Evolutionary conservation across 2,113 vertebrate genomes (phyloP), one percentile per base, ranked within the genome.

Genomic region (Calypte anna): DNA sequence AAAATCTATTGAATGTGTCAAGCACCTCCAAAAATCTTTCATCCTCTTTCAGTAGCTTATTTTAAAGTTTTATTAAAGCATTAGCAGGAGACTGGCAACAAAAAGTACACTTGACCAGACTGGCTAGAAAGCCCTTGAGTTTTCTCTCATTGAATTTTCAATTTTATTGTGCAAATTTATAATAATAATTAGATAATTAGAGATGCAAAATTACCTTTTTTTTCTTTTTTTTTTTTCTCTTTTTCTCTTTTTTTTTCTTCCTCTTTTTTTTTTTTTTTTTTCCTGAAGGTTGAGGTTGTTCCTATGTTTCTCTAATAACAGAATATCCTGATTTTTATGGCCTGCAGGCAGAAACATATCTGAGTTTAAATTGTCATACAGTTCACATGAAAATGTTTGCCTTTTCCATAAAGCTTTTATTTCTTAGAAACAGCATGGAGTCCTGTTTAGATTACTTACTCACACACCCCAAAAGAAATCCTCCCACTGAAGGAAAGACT

Each of bases 21-120:
- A 66, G 30, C 3, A 81, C 5, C 21, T 70, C n/a, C 91, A 74
- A 96, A 81, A 95, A 79, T 55, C 23, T 86, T 59, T 91, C 14
- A 11, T 88, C 58, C 12, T 1, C 58, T 86, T 88, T 84, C 11
- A 19, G 21, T 46, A 86, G 10, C 17, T 86, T 64, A 6, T 36
- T 92, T 89, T 38, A 85, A 88, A 76, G 16, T 43, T 93, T 83
- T 95, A 88, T 95, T 94, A 67, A 93, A 76, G 14, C 7, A 64
- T 53, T 84, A 74, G 8, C 44, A 38, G 36, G 66, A 79, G 51
- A 69, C 14, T 40, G 1, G 3, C 19, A 53, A 38, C 23, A 74
- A 57, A 73, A 43, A 63, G n/a, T 54, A 31, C 7, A 67, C 67
- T 86, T 88, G 13, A 74, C 50, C 23, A 46, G 21, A 82, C 62